Base-by-base conservation (phyloP, 1,140 invertebrate genomes). In the Drosophila chauvacae region DNA sequence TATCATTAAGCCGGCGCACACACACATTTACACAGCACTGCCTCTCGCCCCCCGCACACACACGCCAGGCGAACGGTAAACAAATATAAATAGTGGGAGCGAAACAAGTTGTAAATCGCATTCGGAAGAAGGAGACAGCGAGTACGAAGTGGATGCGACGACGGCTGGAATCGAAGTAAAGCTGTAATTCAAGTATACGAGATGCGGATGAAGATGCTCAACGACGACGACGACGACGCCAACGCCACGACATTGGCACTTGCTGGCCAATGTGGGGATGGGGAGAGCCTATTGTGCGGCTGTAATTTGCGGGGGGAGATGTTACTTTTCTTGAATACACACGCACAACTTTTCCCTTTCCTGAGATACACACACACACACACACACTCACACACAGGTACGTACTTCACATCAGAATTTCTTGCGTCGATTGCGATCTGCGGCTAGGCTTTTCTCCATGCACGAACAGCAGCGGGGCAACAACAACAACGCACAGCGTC, bases 321-420 rank as follows among this genome's bases (percentile, higher is more conserved):
- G 85, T 88, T 80, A 87, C 85, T 90, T 90, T 87, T 88, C 85
- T 84, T 77, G 69, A 90, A 87, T 87, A 87, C 81, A 88, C 80
- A 88, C 77, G 77, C 68, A 59, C 71, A 72, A 77, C 60, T 57
- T 84, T 87, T 90, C 82, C 70, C 81, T 80, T 88, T 75, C 47
- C 69, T 57, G 61, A 80, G 83, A 87, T 86, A 78, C 75, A 78
- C 76, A 78, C 65, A 64, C 44, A 60, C 51, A 61, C 53, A 63
- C 75, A 78, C 76, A 78, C 65, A 64, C 44, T 57, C 51, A 61
- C 53, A 63, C 30, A 61, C 53, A 63, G 7, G 50, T 42, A 78
- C 56, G 64, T 83, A 76, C 78, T 82, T 80, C 87, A 65, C 53
- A 60, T 71, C 68, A 30, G 56, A 79, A 84, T 88, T 90, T 84